Evolutionary conservation across 2,888 invertebrate genomes (phyloP), one percentile per base, ranked within the genome.

Genomic region (Melanostoma mellinum): DNA sequence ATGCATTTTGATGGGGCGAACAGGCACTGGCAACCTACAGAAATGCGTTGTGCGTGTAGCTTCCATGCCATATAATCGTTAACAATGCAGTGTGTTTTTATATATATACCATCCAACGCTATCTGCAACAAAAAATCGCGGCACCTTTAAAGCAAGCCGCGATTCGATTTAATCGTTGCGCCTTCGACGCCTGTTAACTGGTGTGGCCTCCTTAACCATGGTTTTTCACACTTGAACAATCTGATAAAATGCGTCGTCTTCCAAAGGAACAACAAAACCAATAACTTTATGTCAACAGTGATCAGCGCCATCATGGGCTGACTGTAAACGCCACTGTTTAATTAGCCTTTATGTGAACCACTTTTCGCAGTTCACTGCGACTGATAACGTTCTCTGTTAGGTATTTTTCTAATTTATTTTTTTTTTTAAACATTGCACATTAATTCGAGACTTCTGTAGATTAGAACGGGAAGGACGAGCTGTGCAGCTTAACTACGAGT

Each of bases 41-140:
- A 77, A 53, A 55, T 52, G 48, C 63, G 44, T 48, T 61, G 77
- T 73, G 63, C 78, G 69, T 74, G 68, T 82, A 74, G 77, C 82
- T 82, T 48, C 35, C 82, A 74, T 82, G 53, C 35, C 82, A 74
- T 78, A 77, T 82, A 82, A 82, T 78, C 82, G 73, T 58, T 58
- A 38, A 20, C 68, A 63, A 73, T 77, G 72, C 44, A 81, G 55
- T 72, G 76, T 60, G 8, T 76, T 53, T 44, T 52, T 76, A 76
- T 76, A 82, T 52, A 55, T 9, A 48, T 67, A 52, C 60, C 67
- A 60, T 20, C 20, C 20, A 71, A 61, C 52, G 63, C 56, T 52
- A 67, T 36, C 46, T 48, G 4, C 0, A 63, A 38, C n/a, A 38
- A 32, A 32, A 20, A 32, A 38, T 38, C n/a, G 50, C 63, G 63